Evolutionary conservation across 2,888 invertebrate genomes (phyloP).

Genomic region (Melitaea athalia): DNA sequence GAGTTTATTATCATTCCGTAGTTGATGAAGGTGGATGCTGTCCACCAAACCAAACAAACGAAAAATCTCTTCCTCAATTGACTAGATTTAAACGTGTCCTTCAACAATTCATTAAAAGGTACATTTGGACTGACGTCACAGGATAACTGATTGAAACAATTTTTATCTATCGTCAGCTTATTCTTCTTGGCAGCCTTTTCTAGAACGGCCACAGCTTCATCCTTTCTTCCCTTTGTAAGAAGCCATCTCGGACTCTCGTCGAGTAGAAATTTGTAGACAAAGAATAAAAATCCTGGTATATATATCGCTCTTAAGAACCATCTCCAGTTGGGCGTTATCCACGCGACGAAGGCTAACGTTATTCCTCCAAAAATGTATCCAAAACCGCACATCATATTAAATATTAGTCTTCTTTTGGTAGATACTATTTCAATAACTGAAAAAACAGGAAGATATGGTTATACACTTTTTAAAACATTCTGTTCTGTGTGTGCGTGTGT

Average conservation of each 20-base stretch:
- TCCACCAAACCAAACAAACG: conserved; percentile 71
- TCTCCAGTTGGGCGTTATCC: conserved; percentile 85
- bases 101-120: conserved; percentile 50
- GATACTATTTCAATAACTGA: conserved; percentile 44
- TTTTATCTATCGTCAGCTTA: conserved; percentile 57
- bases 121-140: conserved; percentile 50
- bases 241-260: conserved; percentile 92
- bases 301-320: conserved; percentile 85
- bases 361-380: conserved; percentile 58
- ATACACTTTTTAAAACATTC: too few relatives aligned
- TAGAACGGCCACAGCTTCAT: conserved; percentile 84
- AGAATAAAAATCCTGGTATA: conserved; percentile 85
- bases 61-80: conserved; percentile 61
- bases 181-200: conserved; percentile 81
- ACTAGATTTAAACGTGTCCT: conserved; percentile 60
- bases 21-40: conserved; percentile 88
- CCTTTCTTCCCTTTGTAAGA: conserved; percentile 85
- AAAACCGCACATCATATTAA: conserved; percentile 51
- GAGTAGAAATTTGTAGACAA: conserved; percentile 84
- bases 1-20: conserved; percentile 90
- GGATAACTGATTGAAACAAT: conserved; percentile 52
- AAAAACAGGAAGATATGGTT: neutral
- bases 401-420: conserved; percentile 59
- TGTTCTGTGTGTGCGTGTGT: too few relatives aligned
- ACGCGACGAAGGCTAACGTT: conserved; percentile 54